Evolutionary conservation across 2,797 vertebrate species (phyloP).

Genomic region (Anolis apletophallus): DNA sequence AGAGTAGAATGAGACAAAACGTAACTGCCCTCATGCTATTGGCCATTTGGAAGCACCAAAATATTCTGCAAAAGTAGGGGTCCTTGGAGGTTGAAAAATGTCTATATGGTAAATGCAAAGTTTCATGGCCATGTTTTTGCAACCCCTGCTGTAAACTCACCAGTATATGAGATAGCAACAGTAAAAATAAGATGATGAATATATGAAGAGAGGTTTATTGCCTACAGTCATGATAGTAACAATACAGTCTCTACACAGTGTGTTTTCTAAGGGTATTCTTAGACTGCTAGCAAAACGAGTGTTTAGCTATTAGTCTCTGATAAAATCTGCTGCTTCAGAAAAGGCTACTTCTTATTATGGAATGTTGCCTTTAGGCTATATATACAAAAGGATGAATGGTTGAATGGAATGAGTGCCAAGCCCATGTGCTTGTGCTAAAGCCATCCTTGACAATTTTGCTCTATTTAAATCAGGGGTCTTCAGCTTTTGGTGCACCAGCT

Average conservation of each 20-base stretch:
- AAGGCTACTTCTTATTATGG: neutral
- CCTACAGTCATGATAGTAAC: neutral
- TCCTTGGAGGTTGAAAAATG: too few species aligned
- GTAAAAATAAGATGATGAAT: neutral
- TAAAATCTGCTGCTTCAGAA: too few species aligned
- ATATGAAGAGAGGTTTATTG: neutral
- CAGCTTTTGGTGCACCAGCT: too few species aligned
- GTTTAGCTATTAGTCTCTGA: neutral
- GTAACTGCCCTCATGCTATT: too few species aligned
- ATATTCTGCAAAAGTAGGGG: too few species aligned
- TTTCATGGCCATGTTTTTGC: too few species aligned
- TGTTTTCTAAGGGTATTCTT: neutral
- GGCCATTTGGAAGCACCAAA: too few species aligned
- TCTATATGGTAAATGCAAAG: too few species aligned
- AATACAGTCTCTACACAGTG: neutral
- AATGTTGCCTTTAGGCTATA: neutral
- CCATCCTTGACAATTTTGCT: neutral
- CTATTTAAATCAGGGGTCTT: neutral
- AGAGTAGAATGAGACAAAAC: too few species aligned
- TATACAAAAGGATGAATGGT: neutral
- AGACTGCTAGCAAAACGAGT: neutral
- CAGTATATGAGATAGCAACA: neutral
- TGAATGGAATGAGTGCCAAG: too few species aligned
- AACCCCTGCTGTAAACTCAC: neutral
- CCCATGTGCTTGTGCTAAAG: neutral